Evolutionary conservation across 2,797 vertebrate species (phyloP).

Genomic region (Petrocephalus sullivani): DNA sequence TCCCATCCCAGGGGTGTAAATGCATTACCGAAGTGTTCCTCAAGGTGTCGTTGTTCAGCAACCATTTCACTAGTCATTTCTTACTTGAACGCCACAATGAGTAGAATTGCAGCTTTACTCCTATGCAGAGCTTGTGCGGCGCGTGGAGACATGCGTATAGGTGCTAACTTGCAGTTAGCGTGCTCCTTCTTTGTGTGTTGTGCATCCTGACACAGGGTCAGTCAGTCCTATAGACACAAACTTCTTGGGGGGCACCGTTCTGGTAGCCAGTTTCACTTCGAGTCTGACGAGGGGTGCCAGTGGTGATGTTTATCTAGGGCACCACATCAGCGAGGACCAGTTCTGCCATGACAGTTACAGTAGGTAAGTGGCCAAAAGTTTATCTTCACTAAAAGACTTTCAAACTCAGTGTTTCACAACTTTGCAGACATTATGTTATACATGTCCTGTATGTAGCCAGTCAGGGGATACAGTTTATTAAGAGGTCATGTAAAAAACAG

Average conservation of each 20-base stretch:
- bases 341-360: background rate
- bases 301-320: background rate
- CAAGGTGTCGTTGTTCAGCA: background rate
- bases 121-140: background rate
- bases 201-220: background rate
- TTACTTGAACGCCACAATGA: background rate
- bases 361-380: background rate
- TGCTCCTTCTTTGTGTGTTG: background rate
- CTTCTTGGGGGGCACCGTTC: background rate
- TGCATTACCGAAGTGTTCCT: background rate
- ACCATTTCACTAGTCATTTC: background rate
- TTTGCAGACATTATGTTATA: background rate
- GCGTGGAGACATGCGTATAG: background rate
- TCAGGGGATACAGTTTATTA: background rate
- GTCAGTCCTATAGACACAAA: background rate
- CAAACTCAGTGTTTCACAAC: background rate
- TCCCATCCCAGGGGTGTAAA: background rate
- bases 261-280: background rate
- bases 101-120: background rate
- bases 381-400: background rate
- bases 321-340: background rate
- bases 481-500: background rate
- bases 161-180: background rate
- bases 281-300: background rate
- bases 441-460: background rate